These are phyloP conservation scores for Microctenopoma steveboyesi DNA, from an alignment of 2,797 vertebrate species.

Conservation along the genomic window DNA sequence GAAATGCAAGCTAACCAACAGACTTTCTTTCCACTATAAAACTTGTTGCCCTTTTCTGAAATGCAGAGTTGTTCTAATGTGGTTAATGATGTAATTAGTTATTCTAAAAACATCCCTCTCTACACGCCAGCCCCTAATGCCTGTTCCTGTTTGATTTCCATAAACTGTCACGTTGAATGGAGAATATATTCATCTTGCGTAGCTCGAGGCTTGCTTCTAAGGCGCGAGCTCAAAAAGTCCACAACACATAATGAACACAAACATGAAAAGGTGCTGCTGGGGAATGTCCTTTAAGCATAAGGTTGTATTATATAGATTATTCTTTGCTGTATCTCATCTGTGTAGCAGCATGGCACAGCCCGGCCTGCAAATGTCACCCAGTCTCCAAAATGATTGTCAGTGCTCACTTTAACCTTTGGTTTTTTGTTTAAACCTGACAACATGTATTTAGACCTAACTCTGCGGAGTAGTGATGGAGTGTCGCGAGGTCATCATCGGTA, in stretches of 20 bases:
- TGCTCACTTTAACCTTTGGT: conserved; percentile 30
- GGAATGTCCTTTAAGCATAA: conserved; percentile 27
- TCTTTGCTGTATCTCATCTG: conserved; percentile 40
- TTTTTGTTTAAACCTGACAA: conserved; percentile 22
- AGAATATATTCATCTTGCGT: conserved; percentile 54
- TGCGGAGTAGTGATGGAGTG: conserved; percentile 1
- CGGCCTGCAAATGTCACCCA: conserved; percentile 32
- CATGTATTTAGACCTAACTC: neutral
- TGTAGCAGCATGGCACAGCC: conserved; percentile 28
- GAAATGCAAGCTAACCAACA: conserved; percentile 56
- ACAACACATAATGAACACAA: conserved; percentile 40
- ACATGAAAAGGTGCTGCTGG: conserved; percentile 26
- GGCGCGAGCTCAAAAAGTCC: conserved; percentile 44
- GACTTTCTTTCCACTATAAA: conserved; percentile 57
- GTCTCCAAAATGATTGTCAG: conserved; percentile 21
- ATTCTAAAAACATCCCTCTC: conserved; percentile 23
- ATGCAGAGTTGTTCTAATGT: conserved; percentile 70
- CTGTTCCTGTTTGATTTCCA: conserved; percentile 58
- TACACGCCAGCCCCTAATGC: conserved; percentile 37
- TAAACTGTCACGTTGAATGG: conserved; percentile 57
- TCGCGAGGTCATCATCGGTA: conserved; percentile 26
- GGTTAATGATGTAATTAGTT: conserved; percentile 70
- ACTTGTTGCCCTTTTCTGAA: conserved; percentile 67
- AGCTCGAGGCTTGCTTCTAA: conserved; percentile 48
- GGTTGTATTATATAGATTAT: conserved; percentile 28